Evolutionary conservation across 2,797 vertebrate genomes (phyloP), one percentile per base, ranked within the genome.

Genomic region (Zenarchopterus dispar): DNA sequence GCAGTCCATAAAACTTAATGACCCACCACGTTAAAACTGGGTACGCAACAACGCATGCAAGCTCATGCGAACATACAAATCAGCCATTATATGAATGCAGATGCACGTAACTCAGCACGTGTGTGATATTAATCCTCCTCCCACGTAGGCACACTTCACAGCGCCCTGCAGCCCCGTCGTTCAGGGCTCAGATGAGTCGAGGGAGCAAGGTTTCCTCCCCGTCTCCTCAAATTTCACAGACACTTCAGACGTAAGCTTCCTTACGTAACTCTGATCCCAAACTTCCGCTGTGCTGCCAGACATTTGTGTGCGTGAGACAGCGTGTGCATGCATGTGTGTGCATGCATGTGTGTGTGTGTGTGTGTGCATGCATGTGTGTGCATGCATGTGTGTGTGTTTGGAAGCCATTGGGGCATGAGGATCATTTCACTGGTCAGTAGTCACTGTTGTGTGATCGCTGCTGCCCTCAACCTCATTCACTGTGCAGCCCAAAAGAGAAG

Each of bases 1-100:
- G 78, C 71, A 84, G 82, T 84, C 84, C 74, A 89, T 87, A 90
- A 90, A 90, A 86, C 73, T 84, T 89, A 88, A 88, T 77, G 79
- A 89, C 78, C 71, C 73, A 2, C 65, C 11, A 73, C 67, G 58
- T 57, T 45, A 42, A 52, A 57, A 72, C 22, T 11, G 56, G 58
- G 49, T 41, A 46, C 8, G 17, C 54, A 49, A 45, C 55, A 4
- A 69, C 2, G 39, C 64, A 56, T 23, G 5, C 19, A 44, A 22
- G 31, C 41, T 56, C 64, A 47, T 6, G 16, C 56, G 46, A 4
- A 70, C 31, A 26, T 26, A 46, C 31, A 10, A 39, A 46, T 15
- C 39, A 1, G n/a, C 6, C 50, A 65, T 66, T 61, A 53, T 28
- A 39, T 45, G 51, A 56, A 28, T 6, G 19, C 55, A 63, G 55